Percentiles rank a stretch among this genome's conserved stretches.
phyloP scores from a whole-genome alignment of 2,888 invertebrate genomes.

The Agonopterix subpropinquella region DNA sequence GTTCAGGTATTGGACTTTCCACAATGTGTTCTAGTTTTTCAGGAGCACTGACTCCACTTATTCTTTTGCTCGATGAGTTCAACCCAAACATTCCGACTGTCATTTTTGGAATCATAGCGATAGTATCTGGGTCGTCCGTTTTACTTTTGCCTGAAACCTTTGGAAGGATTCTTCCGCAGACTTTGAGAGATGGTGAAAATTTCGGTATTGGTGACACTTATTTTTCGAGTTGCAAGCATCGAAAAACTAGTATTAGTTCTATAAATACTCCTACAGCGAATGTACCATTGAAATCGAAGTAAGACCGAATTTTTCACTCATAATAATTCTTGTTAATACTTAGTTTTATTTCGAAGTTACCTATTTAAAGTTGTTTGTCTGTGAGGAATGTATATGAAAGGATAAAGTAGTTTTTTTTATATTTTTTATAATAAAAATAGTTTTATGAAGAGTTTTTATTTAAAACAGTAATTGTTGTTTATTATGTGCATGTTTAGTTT shows the following conservation, averaged over 20 bases:
- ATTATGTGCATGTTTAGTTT: no score
- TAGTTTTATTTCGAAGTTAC: no score
- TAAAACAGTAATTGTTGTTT: no score
- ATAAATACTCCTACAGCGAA: slow-evolving; percentile 58
- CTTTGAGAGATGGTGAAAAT: slow-evolving; percentile 87
- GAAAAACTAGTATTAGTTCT: slow-evolving; percentile 46
- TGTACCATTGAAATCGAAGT: slow-evolving; percentile 45
- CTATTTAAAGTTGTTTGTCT: no score
- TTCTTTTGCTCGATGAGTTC: slow-evolving; percentile 84
- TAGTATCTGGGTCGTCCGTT: slow-evolving; percentile 83
- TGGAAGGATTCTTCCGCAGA: slow-evolving; percentile 87
- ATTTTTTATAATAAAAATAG: no score
- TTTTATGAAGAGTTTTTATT: no score
- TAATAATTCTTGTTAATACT: no score
- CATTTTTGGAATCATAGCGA: slow-evolving; percentile 83
- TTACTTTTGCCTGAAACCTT: slow-evolving; percentile 88
- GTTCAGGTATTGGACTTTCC: slow-evolving; percentile 88
- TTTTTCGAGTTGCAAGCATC: slow-evolving; percentile 79
- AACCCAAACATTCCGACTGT: slow-evolving; percentile 86
- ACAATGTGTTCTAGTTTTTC: slow-evolving; percentile 91
- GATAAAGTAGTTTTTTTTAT: no score
- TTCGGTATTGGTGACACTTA: slow-evolving; percentile 91
- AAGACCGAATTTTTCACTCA: no score
- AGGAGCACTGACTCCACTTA: slow-evolving; percentile 86
- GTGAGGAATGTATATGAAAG: no score